These are phyloP conservation scores for Clarias laeviceps DNA, from an alignment of 2,797 vertebrate genomes.

Conservation along the genomic window DNA sequence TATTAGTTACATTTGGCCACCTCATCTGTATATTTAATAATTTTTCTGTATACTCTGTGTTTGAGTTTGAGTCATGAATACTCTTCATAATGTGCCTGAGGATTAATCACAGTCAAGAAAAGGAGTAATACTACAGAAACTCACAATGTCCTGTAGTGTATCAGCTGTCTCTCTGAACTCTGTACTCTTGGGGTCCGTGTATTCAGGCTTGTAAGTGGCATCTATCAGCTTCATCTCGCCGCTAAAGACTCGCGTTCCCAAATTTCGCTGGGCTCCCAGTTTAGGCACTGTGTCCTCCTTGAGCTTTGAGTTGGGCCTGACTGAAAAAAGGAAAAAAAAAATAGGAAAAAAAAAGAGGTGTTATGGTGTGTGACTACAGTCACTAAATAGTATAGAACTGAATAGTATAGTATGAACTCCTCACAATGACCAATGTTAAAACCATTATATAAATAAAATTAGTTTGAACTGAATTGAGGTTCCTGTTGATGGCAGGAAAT, in stretches of 20 bases:
- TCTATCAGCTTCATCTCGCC: slow-evolving; percentile 68
- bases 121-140: slow-evolving; percentile 49
- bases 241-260: slow-evolving; percentile 66
- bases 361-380: too few relatives aligned
- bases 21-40: neutral
- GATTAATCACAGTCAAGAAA: neutral
- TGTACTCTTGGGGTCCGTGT: slow-evolving; percentile 65
- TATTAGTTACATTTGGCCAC: neutral
- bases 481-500: neutral
- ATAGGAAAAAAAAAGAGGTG: too few relatives aligned
- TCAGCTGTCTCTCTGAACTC: slow-evolving; percentile 61
- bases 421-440: too few relatives aligned
- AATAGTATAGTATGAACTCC: too few relatives aligned
- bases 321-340: slow-evolving; percentile 38
- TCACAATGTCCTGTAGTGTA: slow-evolving; percentile 68
- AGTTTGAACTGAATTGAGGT: neutral
- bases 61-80: neutral
- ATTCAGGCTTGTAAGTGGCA: slow-evolving; percentile 57
- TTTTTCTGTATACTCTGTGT: neutral
- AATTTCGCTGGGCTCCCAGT: accelerated
- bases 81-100: neutral
- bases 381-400: too few relatives aligned
- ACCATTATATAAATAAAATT: too few relatives aligned
- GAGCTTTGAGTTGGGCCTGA: slow-evolving; percentile 62
- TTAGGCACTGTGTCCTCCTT: neutral